Evolutionary conservation across 2,888 invertebrate genomes (phyloP), one percentile per base, ranked within the genome.

Genomic region (Clivina fossor): DNA sequence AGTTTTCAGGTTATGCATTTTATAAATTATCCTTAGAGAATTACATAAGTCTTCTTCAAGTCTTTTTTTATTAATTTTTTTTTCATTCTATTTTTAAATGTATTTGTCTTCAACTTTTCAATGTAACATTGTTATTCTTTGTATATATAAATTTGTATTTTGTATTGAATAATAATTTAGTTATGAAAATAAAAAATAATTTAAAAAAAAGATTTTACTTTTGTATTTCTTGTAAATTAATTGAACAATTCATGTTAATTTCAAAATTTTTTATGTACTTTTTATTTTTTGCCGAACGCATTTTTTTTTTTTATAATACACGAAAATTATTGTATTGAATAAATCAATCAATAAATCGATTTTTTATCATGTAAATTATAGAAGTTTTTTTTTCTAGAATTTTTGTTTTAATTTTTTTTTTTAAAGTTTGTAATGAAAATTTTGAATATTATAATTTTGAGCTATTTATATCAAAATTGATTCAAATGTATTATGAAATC

Each of bases 171-270:
- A 46, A 55, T 16, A 40, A 47, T 55, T 55, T 47, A 47, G 47
- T 47, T 55, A 44, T 44, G 37, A 55, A 47, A 55, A 55, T 55
- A 55, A 55, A 54, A 32, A 53, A 54, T 28, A 46, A 46, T 54
- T 41, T 26, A 33, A 22, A 16, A 37, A 44, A 30, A 37, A 47
- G 15, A 20, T 55, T 26, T 43, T 18, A 50, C 18, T 37, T 54
- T 58, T 50, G 57, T 51, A 50, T 55, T 58, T 38, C 48, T 58
- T 40, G 51, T 58, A 22, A 33, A 48, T 18, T 33, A 46, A 26
- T 50, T 38, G 28, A 18, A 32, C 37, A 33, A 30, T 58, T 50
- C 24, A 53, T 26, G 19, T 18, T 58, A 53, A 44, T 13, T 57
- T 50, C 35, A 26, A 26, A 35, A 51, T 44, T 26, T 44, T 57